phyloP scores from a whole-genome alignment of 2,113 vertebrate species.

The Gadus macrocephalus region DNA sequence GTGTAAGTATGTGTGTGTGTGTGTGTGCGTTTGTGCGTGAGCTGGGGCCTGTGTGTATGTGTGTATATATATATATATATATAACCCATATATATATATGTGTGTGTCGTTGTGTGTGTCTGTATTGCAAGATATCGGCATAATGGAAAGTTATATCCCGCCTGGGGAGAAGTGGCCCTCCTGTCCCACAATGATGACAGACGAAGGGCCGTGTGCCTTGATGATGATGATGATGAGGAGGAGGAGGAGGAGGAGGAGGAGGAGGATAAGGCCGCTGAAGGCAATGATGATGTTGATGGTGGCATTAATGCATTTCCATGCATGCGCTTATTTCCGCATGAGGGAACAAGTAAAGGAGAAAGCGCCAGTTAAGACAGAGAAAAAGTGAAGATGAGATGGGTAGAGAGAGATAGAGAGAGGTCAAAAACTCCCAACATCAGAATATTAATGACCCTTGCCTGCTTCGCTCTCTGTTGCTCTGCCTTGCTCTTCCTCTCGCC shows the following conservation, averaged over 20 bases:
- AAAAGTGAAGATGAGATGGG: slow-evolving; percentile 11
- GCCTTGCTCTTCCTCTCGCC: background rate
- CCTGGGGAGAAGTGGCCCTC: slow-evolving; percentile 43
- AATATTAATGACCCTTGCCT: too few relatives aligned
- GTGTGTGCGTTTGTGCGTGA: slow-evolving; percentile 13
- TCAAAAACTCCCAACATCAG: slow-evolving; percentile 45
- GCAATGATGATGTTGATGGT: slow-evolving; percentile 19
- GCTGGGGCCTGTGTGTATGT: background rate
- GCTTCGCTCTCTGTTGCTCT: too few relatives aligned
- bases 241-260: background rate
- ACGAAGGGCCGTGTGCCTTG: slow-evolving; percentile 46
- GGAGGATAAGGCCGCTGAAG: background rate
- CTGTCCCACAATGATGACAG: slow-evolving; percentile 56
- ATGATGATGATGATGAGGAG: slow-evolving; percentile 35
- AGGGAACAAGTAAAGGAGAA: slow-evolving; percentile 22
- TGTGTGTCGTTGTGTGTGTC: background rate
- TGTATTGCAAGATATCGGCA: background rate
- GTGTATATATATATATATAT: too few relatives aligned
- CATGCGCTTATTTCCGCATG: slow-evolving; percentile 41
- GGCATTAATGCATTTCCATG: slow-evolving; percentile 56
- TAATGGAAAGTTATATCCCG: slow-evolving; percentile 55
- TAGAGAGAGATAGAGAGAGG: slow-evolving; percentile 18
- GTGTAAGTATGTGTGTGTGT: slow-evolving; percentile 5
- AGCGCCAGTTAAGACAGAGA: background rate
- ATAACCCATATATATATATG: background rate